Conservation (phyloP, 2,888 invertebrate genomes). For the Anthrax anthrax region DNA sequence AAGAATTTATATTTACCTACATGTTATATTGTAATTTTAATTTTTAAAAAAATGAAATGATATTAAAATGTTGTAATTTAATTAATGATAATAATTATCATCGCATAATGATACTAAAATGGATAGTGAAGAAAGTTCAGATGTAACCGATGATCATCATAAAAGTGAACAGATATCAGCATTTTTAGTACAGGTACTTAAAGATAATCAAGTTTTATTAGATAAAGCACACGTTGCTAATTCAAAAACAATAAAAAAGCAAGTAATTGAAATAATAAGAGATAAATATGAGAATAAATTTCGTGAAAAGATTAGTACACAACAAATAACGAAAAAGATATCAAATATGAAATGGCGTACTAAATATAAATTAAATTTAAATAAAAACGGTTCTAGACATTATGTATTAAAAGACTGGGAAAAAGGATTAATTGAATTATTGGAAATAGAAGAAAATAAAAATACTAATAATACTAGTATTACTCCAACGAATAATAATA, state of each 20-base stretch:
- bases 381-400: background rate
- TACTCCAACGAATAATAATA: background rate
- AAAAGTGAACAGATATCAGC: background rate
- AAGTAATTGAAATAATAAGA: background rate
- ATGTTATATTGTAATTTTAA: no score
- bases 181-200: background rate
- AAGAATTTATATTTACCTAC: no score
- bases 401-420: background rate
- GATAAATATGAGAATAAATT: background rate
- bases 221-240: background rate
- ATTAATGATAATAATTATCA: no score
- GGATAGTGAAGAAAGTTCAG: background rate
- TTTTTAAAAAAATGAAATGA: no score
- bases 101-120: background rate
- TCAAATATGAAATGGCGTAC: background rate
- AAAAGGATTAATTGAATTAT: background rate
- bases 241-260: background rate
- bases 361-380: background rate
- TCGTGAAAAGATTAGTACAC: background rate
- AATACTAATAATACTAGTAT: background rate
- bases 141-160: background rate
- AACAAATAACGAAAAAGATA: background rate
- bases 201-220: background rate
- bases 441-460: background rate
- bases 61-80: no score